Base-by-base conservation (phyloP, 2,888 invertebrate genomes). In the Agrenia bidenticulata region DNA sequence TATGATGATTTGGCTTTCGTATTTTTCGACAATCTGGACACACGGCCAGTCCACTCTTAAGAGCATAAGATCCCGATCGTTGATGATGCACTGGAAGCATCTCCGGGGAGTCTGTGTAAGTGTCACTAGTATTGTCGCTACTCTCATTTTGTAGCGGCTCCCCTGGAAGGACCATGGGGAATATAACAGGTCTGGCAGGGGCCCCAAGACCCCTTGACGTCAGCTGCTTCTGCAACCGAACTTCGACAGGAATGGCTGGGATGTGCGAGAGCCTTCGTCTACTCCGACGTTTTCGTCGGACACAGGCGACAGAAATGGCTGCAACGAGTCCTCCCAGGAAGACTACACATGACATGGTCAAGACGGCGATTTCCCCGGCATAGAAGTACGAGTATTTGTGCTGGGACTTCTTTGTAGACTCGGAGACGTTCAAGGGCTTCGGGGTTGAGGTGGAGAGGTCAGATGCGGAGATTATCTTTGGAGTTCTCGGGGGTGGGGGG, bases 241-340 rank as follows among this genome's bases (percentile, higher is more conserved):
- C 67, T 69, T 75, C 73, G 41, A 77, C 75, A 61, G 73, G 75
- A 60, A 77, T 68, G 41, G 71, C 66, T 50, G 72, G 69, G 59
- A 77, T 69, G 61, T 75, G 77, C 7, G 77, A 75, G 54, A 73
- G 67, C 45, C 72, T 67, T 19, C 70, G 67, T 13, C 65, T 62
- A 42, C 70, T 64, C 45, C 71, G 69, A 51, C 74, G 64, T 50
- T 74, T 73, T 60, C 64, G 61, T 23, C 77, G 63, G 39, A 75
- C 70, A 60, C 70, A 72, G 26, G 63, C 71, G 56, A 76, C 78
- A 77, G 90, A 90, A 11, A 91, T 82, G 15, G 92, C 89, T 0
- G 91, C 88, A 9, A 89, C 84, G 61, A 89, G 83, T 0, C 92
- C 90, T 0, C 91, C 92, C 50, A 91, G 80, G 78, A 92, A 90